These are phyloP conservation scores for Archilochus colubris DNA, from an alignment of 2,113 vertebrate species.

Conservation along the genomic window DNA sequence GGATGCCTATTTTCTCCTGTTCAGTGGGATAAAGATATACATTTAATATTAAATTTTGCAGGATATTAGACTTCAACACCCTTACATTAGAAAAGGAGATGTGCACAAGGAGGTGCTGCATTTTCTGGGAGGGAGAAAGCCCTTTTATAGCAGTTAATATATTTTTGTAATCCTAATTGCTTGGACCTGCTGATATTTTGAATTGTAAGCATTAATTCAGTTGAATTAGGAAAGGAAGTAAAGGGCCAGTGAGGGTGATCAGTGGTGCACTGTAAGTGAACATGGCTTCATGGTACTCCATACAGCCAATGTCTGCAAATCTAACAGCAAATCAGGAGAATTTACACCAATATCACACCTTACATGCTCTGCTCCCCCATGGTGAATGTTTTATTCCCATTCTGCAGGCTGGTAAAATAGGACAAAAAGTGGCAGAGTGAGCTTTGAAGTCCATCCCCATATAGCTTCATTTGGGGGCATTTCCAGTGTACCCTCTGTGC, in stretches of 20 bases:
- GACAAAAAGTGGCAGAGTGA: background rate
- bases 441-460: background rate
- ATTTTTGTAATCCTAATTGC: background rate
- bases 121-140: background rate
- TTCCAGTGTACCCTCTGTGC: background rate
- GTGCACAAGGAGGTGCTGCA: background rate
- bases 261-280: background rate
- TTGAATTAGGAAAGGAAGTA: background rate
- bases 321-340: background rate
- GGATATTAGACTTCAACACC: background rate
- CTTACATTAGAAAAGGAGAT: background rate
- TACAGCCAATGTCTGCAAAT: fast-evolving
- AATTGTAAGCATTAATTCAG: background rate
- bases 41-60: background rate
- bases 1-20: background rate
- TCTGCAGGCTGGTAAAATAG: background rate
- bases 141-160: background rate
- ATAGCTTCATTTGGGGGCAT: background rate
- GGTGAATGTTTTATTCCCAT: background rate
- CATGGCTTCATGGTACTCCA: background rate
- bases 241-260: background rate
- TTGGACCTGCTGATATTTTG: background rate
- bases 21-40: background rate
- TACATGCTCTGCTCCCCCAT: background rate
- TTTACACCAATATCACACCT: background rate